These are phyloP conservation scores for Hylomyscus alleni DNA, from an alignment of 2,797 vertebrate genomes.

Conservation along the genomic window DNA sequence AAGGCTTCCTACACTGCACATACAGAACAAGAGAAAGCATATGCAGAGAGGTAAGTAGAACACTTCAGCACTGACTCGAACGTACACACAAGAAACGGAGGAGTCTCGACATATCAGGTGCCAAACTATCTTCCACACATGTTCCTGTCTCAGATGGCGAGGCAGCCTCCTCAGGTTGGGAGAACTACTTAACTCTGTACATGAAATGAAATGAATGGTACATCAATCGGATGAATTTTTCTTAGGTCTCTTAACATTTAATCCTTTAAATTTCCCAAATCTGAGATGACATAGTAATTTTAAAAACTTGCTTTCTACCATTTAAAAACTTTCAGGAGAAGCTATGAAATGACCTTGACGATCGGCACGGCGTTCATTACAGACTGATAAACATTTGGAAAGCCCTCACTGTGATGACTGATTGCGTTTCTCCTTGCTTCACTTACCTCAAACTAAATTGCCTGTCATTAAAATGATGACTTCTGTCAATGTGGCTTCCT, in stretches of 20 bases:
- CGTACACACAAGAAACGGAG: slow-evolving; percentile 19
- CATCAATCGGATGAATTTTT: slow-evolving; percentile 50
- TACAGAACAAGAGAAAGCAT: slow-evolving; percentile 8
- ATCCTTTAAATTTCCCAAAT: slow-evolving; percentile 77
- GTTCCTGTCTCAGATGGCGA: slow-evolving; percentile 16
- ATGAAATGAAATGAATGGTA: slow-evolving; percentile 73
- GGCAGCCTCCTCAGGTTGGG: background rate
- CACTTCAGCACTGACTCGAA: slow-evolving; percentile 46
- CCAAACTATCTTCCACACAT: background rate
- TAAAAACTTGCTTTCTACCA: slow-evolving; percentile 79
- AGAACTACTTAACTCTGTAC: slow-evolving; percentile 62
- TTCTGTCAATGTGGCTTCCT: slow-evolving; percentile 87
- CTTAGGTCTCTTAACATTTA: slow-evolving; percentile 68
- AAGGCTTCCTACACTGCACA: background rate
- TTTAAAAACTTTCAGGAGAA: slow-evolving; percentile 85
- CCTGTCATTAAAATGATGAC: slow-evolving; percentile 91
- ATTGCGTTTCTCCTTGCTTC: slow-evolving; percentile 87
- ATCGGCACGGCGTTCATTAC: slow-evolving; percentile 86
- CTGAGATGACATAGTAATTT: slow-evolving; percentile 82
- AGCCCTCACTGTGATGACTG: slow-evolving; percentile 91
- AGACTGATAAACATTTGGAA: slow-evolving; percentile 89
- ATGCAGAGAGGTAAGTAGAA: background rate
- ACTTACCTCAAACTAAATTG: slow-evolving; percentile 91
- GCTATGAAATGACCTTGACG: slow-evolving; percentile 89
- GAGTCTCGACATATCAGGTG: background rate